Evolutionary conservation across 2,888 invertebrate species (phyloP), one percentile per base, ranked within the genome.

Genomic region (Machimus atricapillus): DNA sequence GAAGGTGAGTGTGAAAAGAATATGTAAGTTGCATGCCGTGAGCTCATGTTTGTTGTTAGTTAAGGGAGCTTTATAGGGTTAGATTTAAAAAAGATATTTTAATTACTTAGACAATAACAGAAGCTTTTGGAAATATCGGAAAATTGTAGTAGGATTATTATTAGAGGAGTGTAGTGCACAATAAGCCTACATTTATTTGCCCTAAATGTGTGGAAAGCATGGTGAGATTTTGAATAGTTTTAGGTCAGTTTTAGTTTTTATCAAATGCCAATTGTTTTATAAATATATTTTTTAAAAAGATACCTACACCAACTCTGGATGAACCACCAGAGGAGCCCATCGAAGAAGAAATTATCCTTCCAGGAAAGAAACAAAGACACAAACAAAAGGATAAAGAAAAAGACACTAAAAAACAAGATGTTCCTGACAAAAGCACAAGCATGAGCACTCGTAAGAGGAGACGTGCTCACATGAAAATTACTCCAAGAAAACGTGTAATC

Each of bases 381-480:
- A 66, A 66, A 23, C 66, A 66, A 23, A 66, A 23, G 23, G 66
- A 66, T 23, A 66, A 66, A 27, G 66, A 66, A 12, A 76, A 37
- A 9, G 40, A 40, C n/a, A 16, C 34, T 76, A 76, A 76, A 37
- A 76, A 14, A 76, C n/a, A 12, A 14, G 76, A 76, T 1, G 1
- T 34, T 23, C 37, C 16, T 14, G 76, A 76, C 1, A 40, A 76
- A 76, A 76, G 76, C 66, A 76, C 76, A 76, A 76, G 40, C 37
- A 66, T 77, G 23, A 56, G 56, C 16, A 74, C 86, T 16, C 89
- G 89, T 82, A 89, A 90, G 87, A 88, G 82, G n/a, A 82, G 90
- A 16, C 89, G 90, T 31, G 88, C 89, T 0, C 90, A 90, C 76
- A 89, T 90, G 87, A 90, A 90, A 89, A 88, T 90, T 23, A 90